Evolutionary conservation across 2,888 invertebrate genomes (phyloP).

Genomic region (Thymelicus sylvestris): DNA sequence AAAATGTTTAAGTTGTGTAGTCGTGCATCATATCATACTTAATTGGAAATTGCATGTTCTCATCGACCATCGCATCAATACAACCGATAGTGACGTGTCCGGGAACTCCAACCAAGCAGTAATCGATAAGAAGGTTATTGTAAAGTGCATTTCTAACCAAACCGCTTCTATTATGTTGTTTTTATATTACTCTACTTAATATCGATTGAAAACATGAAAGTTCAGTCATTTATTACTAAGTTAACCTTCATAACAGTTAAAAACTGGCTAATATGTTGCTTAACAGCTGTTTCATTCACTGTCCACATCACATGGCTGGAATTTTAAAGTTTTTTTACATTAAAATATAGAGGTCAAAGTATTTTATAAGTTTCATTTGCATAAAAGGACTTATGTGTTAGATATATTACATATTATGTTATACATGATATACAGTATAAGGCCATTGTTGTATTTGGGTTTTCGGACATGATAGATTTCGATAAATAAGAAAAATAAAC

Average conservation of each 20-base stretch:
- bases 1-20: neutral
- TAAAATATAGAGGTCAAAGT: neutral
- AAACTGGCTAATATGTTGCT: constrained; percentile 35
- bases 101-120: constrained; percentile 7
- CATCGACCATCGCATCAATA: neutral
- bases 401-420: too few species aligned
- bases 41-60: constrained; percentile 6
- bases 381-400: neutral
- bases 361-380: neutral
- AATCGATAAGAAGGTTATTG: constrained; percentile 2
- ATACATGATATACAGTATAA: too few species aligned
- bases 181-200: neutral
- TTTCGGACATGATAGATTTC: too few species aligned
- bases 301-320: constrained; percentile 21
- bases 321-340: too few species aligned
- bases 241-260: constrained; percentile 36
- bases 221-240: constrained; percentile 23
- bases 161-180: neutral
- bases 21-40: neutral
- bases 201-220: constrained; percentile 27
- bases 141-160: neutral
- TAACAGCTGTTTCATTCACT: constrained; percentile 30
- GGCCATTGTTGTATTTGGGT: too few species aligned
- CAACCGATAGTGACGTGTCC: constrained; percentile 24
- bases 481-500: too few species aligned